Conservation (phyloP, 53 echinoderm and acorn worm species). For the Luidia sarsii region DNA sequence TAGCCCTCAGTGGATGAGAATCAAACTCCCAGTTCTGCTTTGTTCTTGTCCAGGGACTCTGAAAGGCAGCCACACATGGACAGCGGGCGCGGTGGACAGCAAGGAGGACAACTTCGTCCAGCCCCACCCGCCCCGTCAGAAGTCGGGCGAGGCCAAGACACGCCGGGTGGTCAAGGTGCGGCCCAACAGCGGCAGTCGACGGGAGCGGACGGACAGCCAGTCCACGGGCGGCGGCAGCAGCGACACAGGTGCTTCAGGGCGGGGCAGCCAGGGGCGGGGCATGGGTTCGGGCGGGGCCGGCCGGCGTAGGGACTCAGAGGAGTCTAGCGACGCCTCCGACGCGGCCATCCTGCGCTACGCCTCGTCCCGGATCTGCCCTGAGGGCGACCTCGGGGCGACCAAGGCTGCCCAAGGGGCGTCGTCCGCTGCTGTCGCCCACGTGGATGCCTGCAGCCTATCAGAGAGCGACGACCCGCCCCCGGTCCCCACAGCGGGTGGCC, state of each 20-base stretch:
- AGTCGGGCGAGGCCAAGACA: conserved; percentile 83
- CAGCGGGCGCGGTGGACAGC: conserved; percentile 51
- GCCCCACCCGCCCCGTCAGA: conserved; percentile 95
- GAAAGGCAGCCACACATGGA: conserved; percentile 89
- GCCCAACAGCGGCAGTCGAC: conserved; percentile 83
- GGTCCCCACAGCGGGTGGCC: background rate
- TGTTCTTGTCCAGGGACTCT: conserved; percentile 69
- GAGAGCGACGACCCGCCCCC: conserved; percentile 80
- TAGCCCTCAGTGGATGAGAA: too few species aligned
- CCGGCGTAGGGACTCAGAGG: conserved; percentile 48
- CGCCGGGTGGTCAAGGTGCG: conserved; percentile 91
- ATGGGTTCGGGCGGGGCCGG: conserved; percentile 1
- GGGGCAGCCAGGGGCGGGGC: conserved; percentile 23
- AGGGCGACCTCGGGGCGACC: background rate
- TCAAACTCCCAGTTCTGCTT: too few species aligned
- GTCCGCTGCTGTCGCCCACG: conserved; percentile 35
- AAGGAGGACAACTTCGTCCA: conserved; percentile 66
- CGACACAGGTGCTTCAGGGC: conserved; percentile 37
- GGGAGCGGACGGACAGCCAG: conserved; percentile 37
- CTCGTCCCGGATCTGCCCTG: conserved; percentile 32
- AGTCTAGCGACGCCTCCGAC: conserved; percentile 47
- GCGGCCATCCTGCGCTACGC: conserved; percentile 47
- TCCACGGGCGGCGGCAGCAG: conserved; percentile 49
- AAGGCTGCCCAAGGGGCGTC: background rate
- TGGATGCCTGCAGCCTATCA: conserved; percentile 82